Evolutionary conservation across 2,113 vertebrate genomes (phyloP), one percentile per base, ranked within the genome.

Genomic region (Rostratula benghalensis): DNA sequence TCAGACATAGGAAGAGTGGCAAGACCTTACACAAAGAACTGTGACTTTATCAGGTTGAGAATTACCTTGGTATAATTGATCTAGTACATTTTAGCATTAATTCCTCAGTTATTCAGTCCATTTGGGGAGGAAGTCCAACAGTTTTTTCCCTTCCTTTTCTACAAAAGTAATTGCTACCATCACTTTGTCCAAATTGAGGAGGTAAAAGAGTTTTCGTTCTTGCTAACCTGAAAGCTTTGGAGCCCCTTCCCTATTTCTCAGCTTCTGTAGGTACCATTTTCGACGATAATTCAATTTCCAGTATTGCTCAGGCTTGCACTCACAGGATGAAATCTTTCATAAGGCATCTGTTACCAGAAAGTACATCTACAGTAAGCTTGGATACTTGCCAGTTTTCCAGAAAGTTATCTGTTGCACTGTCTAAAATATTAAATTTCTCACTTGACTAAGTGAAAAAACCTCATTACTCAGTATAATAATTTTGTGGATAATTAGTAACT

Each of bases 391-490:
- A 87, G 25, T 37, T 86, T 95, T 70, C 54, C 73, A 45, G 59
- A 93, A 89, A 87, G 60, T 82, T 94, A 67, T 89, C 80, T 70
- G 7, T 64, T 87, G 69, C 68, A 41, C 43, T 91, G 80, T 73
- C 68, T 87, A 70, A 95, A 91, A 70, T 81, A 95, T 27, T 91
- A 21, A 53, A 93, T 79, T 91, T 89, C 84, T 64, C 74, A 87
- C 69, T 89, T 80, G 68, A 90, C 21, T 90, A 83, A 83, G 68
- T 81, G 63, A 81, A 89, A 94, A 94, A 83, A 83, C 1, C 39
- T 94, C 87, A 93, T 94, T 91, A 89, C 33, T 92, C 64, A 81
- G 35, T 87, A 69, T 48, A 94, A 95, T 94, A 95, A 81, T 95
- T 91, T 81, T 93, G 68, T 89, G 28, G 54, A 81, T 94, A 93